Base-by-base conservation (phyloP, 2,888 invertebrate genomes). In the Congeria kusceri region DNA sequence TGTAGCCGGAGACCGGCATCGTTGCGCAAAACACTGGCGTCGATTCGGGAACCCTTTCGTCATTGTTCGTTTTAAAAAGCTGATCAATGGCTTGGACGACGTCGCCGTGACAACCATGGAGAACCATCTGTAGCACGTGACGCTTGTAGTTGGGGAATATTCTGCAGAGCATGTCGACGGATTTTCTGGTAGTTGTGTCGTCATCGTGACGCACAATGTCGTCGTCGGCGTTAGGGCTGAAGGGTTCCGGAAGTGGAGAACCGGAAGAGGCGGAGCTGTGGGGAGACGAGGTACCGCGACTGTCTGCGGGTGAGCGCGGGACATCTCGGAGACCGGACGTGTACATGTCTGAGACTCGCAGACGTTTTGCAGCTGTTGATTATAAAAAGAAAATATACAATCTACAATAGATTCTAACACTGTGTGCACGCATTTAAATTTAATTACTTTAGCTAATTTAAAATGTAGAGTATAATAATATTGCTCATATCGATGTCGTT, bases 41-140 rank as follows among this genome's bases (percentile, higher is more conserved):
- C 15, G 70, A 66, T 13, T 58, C 46, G 7, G 67, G 28, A 11
- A 58, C 46, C 64, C 81, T 18, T 20, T 67, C 20, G 13, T 67
- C 59, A 15, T 88, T 89, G 84, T 87, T 91, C 53, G 53, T 53
- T 23, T 53, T 53, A 46, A 93, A 88, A 95, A 98, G 96, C 91
- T 96, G 96, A 92, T 98, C 98, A 96, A 98, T 98, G 0, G 98
- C 98, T 86, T 97, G 96, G 0, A 98, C 96, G 0, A 98, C 96
- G 92, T 98, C 98, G 0, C 97, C 97, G 93, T 96, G 96, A 93
- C 96, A 97, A 80, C 96, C 95, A 84, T 96, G 96, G n/a, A 98
- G 94, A 61, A 97, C 95, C 5, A 96, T 95, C 92, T 98, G 98
- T 0, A 98, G 96, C 90, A 98, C 97, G 64, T 96, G 96, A 59